Base-by-base conservation (phyloP, 2,113 vertebrate species). In the Zosterops hypoxanthus region DNA sequence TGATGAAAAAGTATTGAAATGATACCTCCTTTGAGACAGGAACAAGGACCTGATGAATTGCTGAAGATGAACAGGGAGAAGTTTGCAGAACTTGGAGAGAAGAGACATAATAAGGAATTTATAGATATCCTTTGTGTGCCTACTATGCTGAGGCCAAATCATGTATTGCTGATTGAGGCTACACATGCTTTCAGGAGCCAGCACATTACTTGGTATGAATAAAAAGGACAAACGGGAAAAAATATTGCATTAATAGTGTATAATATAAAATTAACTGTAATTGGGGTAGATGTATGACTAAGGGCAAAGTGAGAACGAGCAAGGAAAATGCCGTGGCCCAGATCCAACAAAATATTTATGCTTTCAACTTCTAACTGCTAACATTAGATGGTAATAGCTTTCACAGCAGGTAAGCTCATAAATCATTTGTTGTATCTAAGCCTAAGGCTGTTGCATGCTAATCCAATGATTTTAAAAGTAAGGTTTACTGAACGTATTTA, bases 251-350 rank as follows among this genome's bases (percentile, higher is more conserved):
- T 28, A 93, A 70, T 44, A 83, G 26, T 8, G 0, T 86, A 65
- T 77, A 91, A 73, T 16, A 41, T 57, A 60, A 80, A 90, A 93
- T 81, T 68, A 93, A 86, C 50, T 57, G 22, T 82, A 93, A 82
- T 90, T 85, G 41, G 47, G 20, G 36, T 79, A 94, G 82, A 72
- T 91, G 71, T 34, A 53, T 91, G 66, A 86, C 86, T 83, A 86
- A 85, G 65, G 63, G 78, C 41, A 93, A 94, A 95, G 14, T 56
- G 63, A 94, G 82, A 96, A 80, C 39, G 93, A 94, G 53, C n/a
- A 72, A 68, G 29, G 42, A 61, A 85, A 96, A 79, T 79, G 31
- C 52, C 4, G 33, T 89, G 52, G 69, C 33, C 29, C 16, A 68
- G 46, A 82, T 87, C 49, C 82, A 93, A 46, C 49, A 72, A 76